A percentile compares a stretch with the other conserved stretches of the same genome.
Evolutionary conservation across 2,888 invertebrate species (phyloP).

Genomic region (Campaea margaritaria): DNA sequence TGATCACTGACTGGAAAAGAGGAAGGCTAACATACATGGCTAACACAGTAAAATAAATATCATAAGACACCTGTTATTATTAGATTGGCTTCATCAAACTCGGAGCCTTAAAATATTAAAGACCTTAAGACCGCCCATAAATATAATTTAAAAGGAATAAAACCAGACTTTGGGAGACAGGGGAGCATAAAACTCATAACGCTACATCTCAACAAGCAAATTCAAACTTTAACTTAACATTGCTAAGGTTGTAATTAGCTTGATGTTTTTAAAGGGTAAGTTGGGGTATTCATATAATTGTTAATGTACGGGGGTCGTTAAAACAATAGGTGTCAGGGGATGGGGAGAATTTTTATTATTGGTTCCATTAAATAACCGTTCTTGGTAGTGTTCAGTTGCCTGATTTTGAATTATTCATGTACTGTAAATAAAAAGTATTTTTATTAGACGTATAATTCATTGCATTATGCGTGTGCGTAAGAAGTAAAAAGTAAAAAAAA

Average conservation of each 20-base stretch:
- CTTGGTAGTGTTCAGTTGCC: slow-evolving; percentile 38
- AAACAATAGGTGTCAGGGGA: slow-evolving; percentile 35
- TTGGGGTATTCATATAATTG: slow-evolving; percentile 23
- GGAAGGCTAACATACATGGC: no score
- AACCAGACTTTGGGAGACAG: slow-evolving; percentile 22
- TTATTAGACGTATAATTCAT: background rate
- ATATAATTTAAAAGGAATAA: slow-evolving; percentile 28
- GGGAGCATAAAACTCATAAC: slow-evolving; percentile 21
- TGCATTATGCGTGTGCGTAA: no score
- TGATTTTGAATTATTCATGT: slow-evolving; percentile 40
- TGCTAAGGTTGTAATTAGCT: slow-evolving; percentile 3
- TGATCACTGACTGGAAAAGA: no score
- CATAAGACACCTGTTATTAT: background rate
- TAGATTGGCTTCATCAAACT: no score
- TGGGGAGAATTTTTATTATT: slow-evolving; percentile 48
- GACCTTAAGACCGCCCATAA: slow-evolving; percentile 16
- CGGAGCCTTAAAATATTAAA: background rate
- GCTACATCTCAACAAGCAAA: slow-evolving; percentile 12
- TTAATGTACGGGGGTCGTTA: slow-evolving; percentile 33
- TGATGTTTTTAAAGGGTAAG: background rate
- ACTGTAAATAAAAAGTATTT: no score
- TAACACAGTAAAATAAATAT: no score
- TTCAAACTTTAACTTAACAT: background rate
- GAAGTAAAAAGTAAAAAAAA: no score
- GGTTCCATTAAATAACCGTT: slow-evolving; percentile 58